phyloP scores from a whole-genome alignment of 2,888 invertebrate genomes.

The Mylabris sibirica region DNA sequence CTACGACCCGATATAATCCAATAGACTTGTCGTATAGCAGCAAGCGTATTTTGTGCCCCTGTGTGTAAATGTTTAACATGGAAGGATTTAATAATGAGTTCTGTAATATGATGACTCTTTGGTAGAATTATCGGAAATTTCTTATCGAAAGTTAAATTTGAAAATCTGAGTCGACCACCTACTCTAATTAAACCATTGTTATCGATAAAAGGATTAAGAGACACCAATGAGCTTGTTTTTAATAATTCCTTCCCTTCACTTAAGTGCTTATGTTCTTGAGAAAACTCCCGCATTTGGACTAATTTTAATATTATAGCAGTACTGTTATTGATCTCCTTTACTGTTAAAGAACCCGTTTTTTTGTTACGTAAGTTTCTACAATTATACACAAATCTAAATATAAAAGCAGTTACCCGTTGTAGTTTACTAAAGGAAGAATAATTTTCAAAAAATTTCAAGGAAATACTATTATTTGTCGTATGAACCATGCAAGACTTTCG shows the following conservation, averaged over 20 bases:
- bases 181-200: conserved; percentile 32
- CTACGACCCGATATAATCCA: conserved; percentile 35
- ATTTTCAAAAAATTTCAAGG: neutral
- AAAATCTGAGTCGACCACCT: conserved; percentile 31
- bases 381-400: neutral
- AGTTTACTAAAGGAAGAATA: neutral
- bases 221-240: conserved; percentile 18
- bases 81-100: conserved; percentile 32
- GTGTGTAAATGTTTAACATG: conserved; percentile 36
- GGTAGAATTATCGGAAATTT: conserved; percentile 36
- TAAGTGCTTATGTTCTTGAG: neutral
- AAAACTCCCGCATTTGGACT: neutral
- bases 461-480: neutral
- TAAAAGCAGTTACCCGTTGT: neutral
- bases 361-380: neutral
- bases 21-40: conserved; percentile 30
- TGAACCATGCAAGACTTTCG: neutral
- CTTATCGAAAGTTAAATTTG: conserved; percentile 24
- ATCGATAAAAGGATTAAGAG: conserved; percentile 34
- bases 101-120: conserved; percentile 31
- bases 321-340: neutral
- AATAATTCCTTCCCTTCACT: neutral
- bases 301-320: neutral
- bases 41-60: conserved; percentile 32
- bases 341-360: neutral